A percentile compares a stretch with the other conserved stretches of the same genome.
phyloP scores from a whole-genome alignment of 2,113 vertebrate species.

The Cathartes aura region DNA sequence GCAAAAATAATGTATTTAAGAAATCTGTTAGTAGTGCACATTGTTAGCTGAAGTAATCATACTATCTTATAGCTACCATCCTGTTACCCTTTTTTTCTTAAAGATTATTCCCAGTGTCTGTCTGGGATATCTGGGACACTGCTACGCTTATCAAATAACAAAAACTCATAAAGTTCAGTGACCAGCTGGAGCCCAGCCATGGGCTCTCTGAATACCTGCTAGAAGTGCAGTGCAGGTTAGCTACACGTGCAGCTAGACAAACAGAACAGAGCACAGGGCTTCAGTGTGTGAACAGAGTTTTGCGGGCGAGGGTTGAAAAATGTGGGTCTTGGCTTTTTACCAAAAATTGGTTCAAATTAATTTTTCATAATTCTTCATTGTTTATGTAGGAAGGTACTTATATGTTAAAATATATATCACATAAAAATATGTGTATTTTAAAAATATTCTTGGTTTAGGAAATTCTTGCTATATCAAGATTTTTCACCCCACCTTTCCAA shows the following conservation, averaged over 20 bases:
- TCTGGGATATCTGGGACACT: neutral
- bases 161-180: neutral
- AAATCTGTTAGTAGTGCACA: neutral
- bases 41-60: neutral
- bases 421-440: neutral
- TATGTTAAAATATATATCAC: neutral
- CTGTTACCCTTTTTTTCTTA: neutral
- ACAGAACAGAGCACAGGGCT: neutral
- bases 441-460: neutral
- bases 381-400: neutral
- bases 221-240: neutral
- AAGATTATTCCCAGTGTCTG: neutral
- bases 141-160: neutral
- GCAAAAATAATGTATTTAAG: neutral
- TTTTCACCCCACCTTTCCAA: neutral
- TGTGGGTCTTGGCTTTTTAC: neutral
- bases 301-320: neutral
- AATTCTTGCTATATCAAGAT: neutral
- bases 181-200: neutral
- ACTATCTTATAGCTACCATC: neutral
- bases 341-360: neutral
- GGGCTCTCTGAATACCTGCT: neutral
- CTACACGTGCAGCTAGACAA: neutral
- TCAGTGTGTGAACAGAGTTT: neutral
- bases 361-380: neutral